A percentile compares a stretch with the other conserved stretches of the same genome.
phyloP scores from a whole-genome alignment of 2,888 invertebrate species.

The Bugula neritina region DNA sequence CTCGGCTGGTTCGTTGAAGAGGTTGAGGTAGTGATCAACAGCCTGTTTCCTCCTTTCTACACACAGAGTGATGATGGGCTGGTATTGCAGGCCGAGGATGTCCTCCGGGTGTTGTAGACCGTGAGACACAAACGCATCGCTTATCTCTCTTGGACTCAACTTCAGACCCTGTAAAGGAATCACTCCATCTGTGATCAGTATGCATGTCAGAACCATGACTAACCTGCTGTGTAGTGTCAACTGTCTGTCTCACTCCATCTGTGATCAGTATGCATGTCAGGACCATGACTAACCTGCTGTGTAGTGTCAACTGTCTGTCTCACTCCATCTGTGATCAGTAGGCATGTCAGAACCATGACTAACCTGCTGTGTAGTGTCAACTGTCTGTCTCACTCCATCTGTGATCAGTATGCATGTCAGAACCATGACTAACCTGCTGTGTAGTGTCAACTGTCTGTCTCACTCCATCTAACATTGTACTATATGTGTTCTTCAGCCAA shows the following conservation, averaged over 20 bases:
- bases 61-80: not conserved
- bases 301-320: not conserved
- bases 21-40: not conserved
- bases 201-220: too few relatives aligned
- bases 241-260: not conserved
- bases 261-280: not conserved
- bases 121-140: not conserved
- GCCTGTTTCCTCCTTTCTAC: not conserved
- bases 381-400: not conserved
- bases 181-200: not conserved
- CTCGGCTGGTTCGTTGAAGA: not conserved
- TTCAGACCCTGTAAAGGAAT: not conserved
- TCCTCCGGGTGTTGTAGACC: not conserved
- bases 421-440: not conserved
- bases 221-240: not conserved
- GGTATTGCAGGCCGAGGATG: not conserved
- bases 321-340: not conserved
- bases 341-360: too few relatives aligned
- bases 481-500: not conserved
- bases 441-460: not conserved
- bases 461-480: not conserved
- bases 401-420: not conserved
- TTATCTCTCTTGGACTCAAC: not conserved
- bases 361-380: not conserved
- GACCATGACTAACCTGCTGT: not conserved